phyloP scores from a whole-genome alignment of 2,113 vertebrate genomes.

The Oreotrochilus melanogaster region DNA sequence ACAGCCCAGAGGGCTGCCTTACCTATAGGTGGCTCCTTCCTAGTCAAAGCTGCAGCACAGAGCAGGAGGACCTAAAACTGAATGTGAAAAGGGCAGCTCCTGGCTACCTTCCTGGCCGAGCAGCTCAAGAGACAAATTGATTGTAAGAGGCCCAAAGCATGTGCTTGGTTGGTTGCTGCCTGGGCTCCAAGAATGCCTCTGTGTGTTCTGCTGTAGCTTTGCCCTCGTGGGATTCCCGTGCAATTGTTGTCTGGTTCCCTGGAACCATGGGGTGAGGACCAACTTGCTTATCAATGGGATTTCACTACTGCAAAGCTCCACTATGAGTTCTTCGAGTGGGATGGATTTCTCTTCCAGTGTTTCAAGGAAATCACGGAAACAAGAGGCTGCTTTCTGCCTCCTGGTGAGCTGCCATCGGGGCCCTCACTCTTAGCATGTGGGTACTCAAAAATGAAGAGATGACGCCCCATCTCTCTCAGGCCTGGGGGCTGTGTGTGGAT shows the following conservation, averaged over 20 bases:
- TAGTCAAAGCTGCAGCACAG: background rate
- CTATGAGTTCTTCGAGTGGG: background rate
- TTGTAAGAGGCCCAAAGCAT: background rate
- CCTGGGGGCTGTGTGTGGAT: slow-evolving; percentile 7
- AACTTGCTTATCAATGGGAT: background rate
- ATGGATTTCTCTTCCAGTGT: background rate
- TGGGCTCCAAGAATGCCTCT: background rate
- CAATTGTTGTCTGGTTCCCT: background rate
- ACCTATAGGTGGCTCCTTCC: background rate
- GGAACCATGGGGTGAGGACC: slow-evolving; percentile 20
- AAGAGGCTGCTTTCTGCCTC: slow-evolving; percentile 6
- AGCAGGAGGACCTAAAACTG: slow-evolving; percentile 8
- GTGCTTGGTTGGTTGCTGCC: background rate
- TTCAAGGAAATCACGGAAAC: slow-evolving; percentile 30
- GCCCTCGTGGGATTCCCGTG: background rate
- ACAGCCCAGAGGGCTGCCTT: background rate
- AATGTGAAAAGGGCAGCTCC: slow-evolving; percentile 60
- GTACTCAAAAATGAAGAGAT: background rate
- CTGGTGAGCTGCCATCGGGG: background rate
- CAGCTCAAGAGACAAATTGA: slow-evolving; percentile 21
- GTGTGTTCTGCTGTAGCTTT: background rate
- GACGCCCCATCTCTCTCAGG: background rate
- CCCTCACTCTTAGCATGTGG: background rate
- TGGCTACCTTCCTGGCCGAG: background rate
- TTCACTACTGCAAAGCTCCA: slow-evolving; percentile 6